Evolutionary conservation across 2,113 vertebrate genomes (phyloP), one percentile per base, ranked within the genome.

Genomic region (Elaphurus davidianus): DNA sequence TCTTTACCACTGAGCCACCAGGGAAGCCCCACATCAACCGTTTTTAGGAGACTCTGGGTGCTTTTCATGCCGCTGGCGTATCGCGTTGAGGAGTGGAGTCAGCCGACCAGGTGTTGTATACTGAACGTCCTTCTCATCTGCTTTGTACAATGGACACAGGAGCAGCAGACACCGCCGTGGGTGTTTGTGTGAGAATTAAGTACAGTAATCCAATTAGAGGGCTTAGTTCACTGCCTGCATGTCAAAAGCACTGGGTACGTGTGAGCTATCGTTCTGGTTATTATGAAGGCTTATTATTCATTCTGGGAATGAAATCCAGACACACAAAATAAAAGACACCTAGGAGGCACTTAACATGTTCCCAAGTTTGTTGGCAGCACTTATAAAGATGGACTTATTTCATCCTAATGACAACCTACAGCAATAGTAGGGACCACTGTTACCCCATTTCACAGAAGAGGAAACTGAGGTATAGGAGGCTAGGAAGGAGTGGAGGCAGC

Each of bases 161-260:
- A 12, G 13, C 15, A 78, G 74, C 74, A 92, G 85, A 60, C 1
- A 2, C 13, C 5, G 36, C n/a, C 25, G 7, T 67, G 43, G 62
- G 10, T 92, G 43, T 67, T 3, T 60, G 19, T 57, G 10, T 6
- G 52, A 78, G 64, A 90, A 81, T 84, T 74, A 79, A 36, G 16
- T 10, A 33, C 54, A 84, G 11, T 95, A 67, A 93, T 96, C 90
- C 90, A 93, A 7, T 94, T 87, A 88, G 81, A 94, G 79, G 64
- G 85, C 67, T 96, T 40, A 57, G 64, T 67, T 96, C 81, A 71
- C 55, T 40, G 60, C 16, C 78, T 90, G 33, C 4, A 0, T 64
- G 27, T 82, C 88, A 78, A 28, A 97, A 93, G 54, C 92, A 17
- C 57, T 81, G 50, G 59, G 25, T 12, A 43, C 47, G 36, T 76